Evolutionary conservation across 2,888 invertebrate species (phyloP), one percentile per base, ranked within the genome.

Genomic region (Epinotia nisella): DNA sequence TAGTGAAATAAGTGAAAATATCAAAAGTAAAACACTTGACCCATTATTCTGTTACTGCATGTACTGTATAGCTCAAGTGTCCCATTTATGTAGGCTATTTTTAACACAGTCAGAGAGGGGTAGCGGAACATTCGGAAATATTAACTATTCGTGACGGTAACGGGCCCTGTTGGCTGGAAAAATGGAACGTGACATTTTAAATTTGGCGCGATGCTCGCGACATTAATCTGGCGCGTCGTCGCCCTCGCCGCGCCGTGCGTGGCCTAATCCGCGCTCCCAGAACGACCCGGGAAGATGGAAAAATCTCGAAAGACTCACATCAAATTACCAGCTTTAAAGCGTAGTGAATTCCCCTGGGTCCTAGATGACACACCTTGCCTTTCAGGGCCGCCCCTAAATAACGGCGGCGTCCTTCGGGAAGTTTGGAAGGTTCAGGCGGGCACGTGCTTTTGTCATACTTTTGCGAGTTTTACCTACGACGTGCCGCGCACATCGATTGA

Each of bases 321-420:
- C 91, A 92, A 92, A 92, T 93, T 93, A 92, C 92, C 91, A 87
- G 90, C 88, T 91, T 92, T 93, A 92, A 92, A 92, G 89, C 88
- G 88, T 86, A 87, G 87, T 86, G 87, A 89, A 92, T 90, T 90
- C 92, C 90, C 90, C 78, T 81, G 89, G 87, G 90, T 85, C 77
- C 77, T 79, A 83, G 85, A 86, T 90, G 87, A 91, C 90, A 92
- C 90, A 91, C 90, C 92, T 92, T 90, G 87, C 91, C 92, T 92
- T 93, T 91, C 90, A 91, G 86, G 83, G 85, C 83, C 85, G 86
- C 86, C 87, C 90, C 90, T 89, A 89, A 90, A 92, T 92, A 90
- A 90, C 86, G 84, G 84, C 85, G 81, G 83, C 87, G 90, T 91
- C 93, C 92, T 92, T 86, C 88, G 92, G 92, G 91, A 92, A 92